Evolutionary conservation across 2,113 vertebrate genomes (phyloP).

Genomic region (Leucoraja erinaceus): DNA sequence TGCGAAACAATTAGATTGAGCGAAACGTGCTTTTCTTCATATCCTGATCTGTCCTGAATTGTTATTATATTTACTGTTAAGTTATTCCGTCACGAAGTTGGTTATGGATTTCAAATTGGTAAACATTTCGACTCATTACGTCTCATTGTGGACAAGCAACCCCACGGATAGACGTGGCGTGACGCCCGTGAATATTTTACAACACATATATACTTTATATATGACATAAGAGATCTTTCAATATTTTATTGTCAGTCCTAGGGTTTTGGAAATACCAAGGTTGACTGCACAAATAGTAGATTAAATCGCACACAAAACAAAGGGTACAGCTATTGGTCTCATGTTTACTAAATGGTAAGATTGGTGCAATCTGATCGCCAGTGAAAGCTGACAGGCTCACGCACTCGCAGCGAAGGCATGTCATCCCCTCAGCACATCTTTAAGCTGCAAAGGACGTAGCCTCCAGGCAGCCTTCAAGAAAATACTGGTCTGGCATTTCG

Average conservation of each 20-base stretch:
- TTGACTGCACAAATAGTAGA: neutral
- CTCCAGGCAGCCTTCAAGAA: slow-evolving; percentile 66
- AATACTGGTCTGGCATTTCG: slow-evolving; percentile 61
- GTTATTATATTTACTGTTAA: slow-evolving; percentile 6
- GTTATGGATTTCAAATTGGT: neutral
- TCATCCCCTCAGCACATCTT: slow-evolving; percentile 49
- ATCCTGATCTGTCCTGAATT: neutral
- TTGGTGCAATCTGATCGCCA: slow-evolving; percentile 1
- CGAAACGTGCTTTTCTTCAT: neutral
- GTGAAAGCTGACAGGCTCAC: slow-evolving; percentile 32
- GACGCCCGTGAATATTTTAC: neutral
- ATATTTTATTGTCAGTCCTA: neutral
- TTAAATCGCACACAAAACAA: slow-evolving; percentile 1
- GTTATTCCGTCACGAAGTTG: neutral
- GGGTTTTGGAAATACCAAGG: neutral
- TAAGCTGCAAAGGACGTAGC: slow-evolving; percentile 61
- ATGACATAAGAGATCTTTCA: slow-evolving; percentile 6
- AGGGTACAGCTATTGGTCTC: slow-evolving; percentile 21
- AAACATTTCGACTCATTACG: neutral
- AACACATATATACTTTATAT: neutral
- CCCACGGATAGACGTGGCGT: neutral
- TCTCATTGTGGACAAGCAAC: neutral
- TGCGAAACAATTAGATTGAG: neutral
- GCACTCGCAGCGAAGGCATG: slow-evolving; percentile 1
- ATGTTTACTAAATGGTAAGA: slow-evolving; percentile 13